These are phyloP conservation scores for Drosophila siamana DNA, from an alignment of 2,888 invertebrate genomes.

Conservation along the genomic window DNA sequence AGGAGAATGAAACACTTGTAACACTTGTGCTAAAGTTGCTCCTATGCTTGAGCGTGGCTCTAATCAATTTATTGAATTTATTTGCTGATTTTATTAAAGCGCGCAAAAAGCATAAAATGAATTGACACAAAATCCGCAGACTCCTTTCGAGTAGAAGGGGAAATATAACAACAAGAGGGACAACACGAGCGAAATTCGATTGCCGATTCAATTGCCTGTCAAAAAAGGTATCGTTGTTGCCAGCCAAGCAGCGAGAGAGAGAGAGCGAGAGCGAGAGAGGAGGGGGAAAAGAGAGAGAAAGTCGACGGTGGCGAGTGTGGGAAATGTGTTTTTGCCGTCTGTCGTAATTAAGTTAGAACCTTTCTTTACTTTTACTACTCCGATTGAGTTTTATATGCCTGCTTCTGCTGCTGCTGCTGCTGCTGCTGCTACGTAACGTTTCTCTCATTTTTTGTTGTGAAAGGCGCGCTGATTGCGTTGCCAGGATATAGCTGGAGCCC, in stretches of 20 bases:
- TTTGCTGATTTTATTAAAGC: conserved; percentile 76
- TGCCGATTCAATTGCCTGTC: conserved; percentile 68
- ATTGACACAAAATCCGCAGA: conserved; percentile 41
- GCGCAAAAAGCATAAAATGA: conserved; percentile 56
- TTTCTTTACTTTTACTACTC: conserved; percentile 48
- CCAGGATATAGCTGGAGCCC: conserved; percentile 38
- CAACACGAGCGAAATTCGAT: conserved; percentile 47
- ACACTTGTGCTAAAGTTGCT: conserved; percentile 52
- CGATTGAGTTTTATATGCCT: conserved; percentile 3
- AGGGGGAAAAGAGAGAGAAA: too few species aligned
- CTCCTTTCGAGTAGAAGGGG: neutral
- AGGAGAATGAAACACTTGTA: conserved; percentile 58
- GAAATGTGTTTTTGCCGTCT: conserved; percentile 26
- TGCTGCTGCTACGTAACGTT: neutral
- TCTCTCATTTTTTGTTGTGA: conserved; percentile 22
- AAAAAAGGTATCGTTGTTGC: conserved; percentile 41
- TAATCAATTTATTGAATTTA: conserved; percentile 80
- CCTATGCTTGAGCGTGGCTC: conserved; percentile 23
- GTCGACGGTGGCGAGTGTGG: conserved; percentile 18
- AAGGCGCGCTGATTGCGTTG: conserved; percentile 66
- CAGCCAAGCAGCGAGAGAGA: neutral
- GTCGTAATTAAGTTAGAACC: conserved; percentile 76
- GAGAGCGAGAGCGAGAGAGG: neutral
- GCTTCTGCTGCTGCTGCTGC: neutral
- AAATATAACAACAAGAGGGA: conserved; percentile 5